Percentiles rank a stretch among this genome's conserved stretches.
Evolutionary conservation across 1,140 invertebrate species (phyloP).

Genomic region (Drosophila athabasca): DNA sequence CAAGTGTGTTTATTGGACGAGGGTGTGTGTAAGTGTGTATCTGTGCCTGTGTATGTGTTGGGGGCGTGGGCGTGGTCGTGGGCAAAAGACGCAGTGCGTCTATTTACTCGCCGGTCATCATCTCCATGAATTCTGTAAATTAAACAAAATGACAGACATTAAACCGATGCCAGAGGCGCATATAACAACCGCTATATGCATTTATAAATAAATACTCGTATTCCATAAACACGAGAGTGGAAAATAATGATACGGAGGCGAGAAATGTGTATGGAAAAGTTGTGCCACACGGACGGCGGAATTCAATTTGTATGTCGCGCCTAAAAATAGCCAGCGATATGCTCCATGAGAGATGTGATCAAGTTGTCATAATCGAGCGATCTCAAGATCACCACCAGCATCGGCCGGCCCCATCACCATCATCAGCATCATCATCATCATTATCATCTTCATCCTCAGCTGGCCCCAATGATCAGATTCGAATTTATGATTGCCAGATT

Average conservation of each 20-base stretch:
- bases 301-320: slow-evolving; percentile 43
- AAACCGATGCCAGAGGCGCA: slow-evolving; percentile 39
- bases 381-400: slow-evolving; percentile 67
- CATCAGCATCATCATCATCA: slow-evolving; percentile 36
- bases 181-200: slow-evolving; percentile 55
- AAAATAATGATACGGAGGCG: slow-evolving; percentile 22
- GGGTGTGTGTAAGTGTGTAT: slow-evolving; percentile 14
- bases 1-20: slow-evolving; percentile 1
- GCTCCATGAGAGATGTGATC: slow-evolving; percentile 68
- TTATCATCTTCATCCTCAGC: slow-evolving; percentile 23
- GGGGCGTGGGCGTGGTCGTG: slow-evolving; percentile 15
- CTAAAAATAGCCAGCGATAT: slow-evolving; percentile 71
- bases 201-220: slow-evolving; percentile 55
- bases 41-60: slow-evolving; percentile 17
- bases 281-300: neutral
- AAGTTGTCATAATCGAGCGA: slow-evolving; percentile 73
- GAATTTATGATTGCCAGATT: slow-evolving; percentile 56
- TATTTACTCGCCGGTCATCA: slow-evolving; percentile 83
- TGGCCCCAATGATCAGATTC: slow-evolving; percentile 3
- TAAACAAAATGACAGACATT: slow-evolving; percentile 62
- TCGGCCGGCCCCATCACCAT: neutral
- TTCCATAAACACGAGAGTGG: slow-evolving; percentile 41
- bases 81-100: slow-evolving; percentile 54
- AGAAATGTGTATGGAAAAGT: slow-evolving; percentile 39
- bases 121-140: slow-evolving; percentile 83